Evolutionary conservation across 2,113 vertebrate species (phyloP).

Genomic region (Aegotheles bennettii): DNA sequence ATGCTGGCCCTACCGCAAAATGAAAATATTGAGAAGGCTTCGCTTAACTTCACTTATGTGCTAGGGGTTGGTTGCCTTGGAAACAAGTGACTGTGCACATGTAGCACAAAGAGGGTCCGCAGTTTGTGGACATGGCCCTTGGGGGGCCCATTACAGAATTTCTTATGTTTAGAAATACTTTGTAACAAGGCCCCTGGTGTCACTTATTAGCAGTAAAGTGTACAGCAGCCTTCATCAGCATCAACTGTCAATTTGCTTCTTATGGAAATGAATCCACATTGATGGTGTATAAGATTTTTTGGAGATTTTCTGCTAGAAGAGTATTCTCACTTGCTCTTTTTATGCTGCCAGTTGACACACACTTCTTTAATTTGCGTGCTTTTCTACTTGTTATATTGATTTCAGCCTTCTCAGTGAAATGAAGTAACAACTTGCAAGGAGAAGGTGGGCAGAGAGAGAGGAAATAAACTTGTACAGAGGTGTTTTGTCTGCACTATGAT

Average conservation of each 20-base stretch:
- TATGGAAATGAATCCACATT: conserved; percentile 40
- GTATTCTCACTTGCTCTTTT: conserved; percentile 31
- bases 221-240: conserved; percentile 55
- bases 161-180: conserved; percentile 64
- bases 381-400: conserved; percentile 28
- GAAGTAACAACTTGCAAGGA: background rate
- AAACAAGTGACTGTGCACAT: conserved; percentile 5
- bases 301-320: conserved; percentile 29
- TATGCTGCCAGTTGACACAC: background rate
- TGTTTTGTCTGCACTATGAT: background rate
- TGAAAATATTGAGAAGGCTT: background rate
- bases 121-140: conserved; percentile 40
- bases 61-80: conserved; percentile 42
- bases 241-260: conserved; percentile 51
- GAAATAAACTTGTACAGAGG: background rate
- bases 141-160: conserved; percentile 61
- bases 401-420: background rate
- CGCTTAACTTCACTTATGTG: background rate
- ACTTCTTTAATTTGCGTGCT: background rate
- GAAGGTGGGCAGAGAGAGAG: background rate
- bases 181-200: conserved; percentile 69
- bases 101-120: background rate
- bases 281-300: background rate
- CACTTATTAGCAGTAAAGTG: conserved; percentile 62
- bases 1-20: background rate